Evolutionary conservation across 2,113 vertebrate genomes (phyloP).

Genomic region (Lepus timidus): DNA sequence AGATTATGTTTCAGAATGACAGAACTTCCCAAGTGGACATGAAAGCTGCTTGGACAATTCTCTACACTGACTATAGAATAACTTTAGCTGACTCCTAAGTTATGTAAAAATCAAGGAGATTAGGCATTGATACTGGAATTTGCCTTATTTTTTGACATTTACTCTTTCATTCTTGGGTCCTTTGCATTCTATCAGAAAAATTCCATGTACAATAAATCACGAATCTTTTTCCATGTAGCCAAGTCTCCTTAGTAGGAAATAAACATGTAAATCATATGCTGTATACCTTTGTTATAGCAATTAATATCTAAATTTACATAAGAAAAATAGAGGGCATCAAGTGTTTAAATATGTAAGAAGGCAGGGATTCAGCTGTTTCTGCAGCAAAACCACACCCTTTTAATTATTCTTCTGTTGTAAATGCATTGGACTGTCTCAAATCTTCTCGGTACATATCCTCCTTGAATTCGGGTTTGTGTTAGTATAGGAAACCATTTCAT

Average conservation of each 20-base stretch:
- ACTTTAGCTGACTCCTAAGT: neutral
- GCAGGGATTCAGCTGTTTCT: neutral
- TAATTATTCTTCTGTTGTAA: conserved; percentile 34
- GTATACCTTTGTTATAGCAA: conserved; percentile 3
- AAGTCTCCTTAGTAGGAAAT: conserved; percentile 14
- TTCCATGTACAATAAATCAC: neutral
- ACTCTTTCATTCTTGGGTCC: neutral
- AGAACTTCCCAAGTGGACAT: neutral
- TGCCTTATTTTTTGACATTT: conserved; percentile 39
- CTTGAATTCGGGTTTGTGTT: neutral
- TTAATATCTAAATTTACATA: conserved; percentile 31
- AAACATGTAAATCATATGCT: neutral
- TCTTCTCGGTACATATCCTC: neutral
- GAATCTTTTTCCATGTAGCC: neutral
- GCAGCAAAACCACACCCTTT: neutral
- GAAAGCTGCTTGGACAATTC: neutral
- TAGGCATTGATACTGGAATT: neutral
- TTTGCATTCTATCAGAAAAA: conserved; percentile 26
- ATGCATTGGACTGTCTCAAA: neutral
- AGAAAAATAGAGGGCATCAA: conserved; percentile 30
- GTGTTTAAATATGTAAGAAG: neutral
- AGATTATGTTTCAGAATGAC: conserved; percentile 19
- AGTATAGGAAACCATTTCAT: neutral
- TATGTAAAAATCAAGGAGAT: neutral
- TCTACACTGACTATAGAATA: neutral